Conservation (phyloP, 2,797 vertebrate species). For the Kryptopterus vitreolus region DNA sequence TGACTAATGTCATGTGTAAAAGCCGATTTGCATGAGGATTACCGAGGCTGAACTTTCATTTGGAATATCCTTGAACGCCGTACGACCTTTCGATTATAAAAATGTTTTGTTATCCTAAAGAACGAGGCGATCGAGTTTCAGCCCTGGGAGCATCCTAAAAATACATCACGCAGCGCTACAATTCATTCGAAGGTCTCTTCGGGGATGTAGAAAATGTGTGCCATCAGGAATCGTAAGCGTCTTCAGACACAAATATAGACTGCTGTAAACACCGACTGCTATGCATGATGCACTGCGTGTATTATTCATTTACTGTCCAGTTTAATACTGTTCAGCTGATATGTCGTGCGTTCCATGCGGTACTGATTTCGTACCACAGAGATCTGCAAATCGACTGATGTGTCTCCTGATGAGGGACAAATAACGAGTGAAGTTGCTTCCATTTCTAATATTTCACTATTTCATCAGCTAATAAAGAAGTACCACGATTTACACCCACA, state of each 20-base stretch:
- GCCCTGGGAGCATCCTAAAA: constrained; percentile 7
- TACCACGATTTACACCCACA: neutral
- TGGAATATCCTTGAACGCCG: neutral
- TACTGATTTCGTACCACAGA: neutral
- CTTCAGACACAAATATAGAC: neutral
- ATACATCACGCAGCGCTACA: neutral
- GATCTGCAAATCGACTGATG: neutral
- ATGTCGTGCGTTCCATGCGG: neutral
- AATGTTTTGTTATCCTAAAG: neutral
- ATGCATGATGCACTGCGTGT: neutral
- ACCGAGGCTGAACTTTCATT: neutral
- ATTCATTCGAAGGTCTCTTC: neutral
- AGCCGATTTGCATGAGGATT: neutral
- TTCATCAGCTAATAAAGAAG: neutral
- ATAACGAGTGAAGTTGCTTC: neutral
- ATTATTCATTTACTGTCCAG: neutral
- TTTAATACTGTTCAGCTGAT: neutral
- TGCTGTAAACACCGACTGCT: neutral
- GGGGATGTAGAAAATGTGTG: neutral
- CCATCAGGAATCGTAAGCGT: neutral
- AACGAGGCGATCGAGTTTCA: neutral
- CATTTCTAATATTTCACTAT: constrained; percentile 7
- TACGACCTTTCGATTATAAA: neutral
- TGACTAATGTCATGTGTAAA: neutral
- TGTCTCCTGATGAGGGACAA: neutral